A percentile compares a stretch with the other conserved stretches of the same genome.
Evolutionary conservation across 2,113 vertebrate species (phyloP).

Genomic region (Elephantulus edwardii): DNA sequence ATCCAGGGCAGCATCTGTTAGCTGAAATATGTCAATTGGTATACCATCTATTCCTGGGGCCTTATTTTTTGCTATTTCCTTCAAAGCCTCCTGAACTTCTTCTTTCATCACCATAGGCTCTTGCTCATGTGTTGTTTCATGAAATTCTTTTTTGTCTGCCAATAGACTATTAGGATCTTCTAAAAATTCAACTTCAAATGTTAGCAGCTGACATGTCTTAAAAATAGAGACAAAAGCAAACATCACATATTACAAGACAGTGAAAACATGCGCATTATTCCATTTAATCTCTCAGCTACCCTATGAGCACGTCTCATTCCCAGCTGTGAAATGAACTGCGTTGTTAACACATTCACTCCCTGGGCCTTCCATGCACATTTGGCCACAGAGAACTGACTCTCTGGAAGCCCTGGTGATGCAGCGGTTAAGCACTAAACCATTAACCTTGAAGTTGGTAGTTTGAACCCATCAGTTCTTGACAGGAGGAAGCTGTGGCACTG

Average conservation of each 20-base stretch:
- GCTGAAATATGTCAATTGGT: no score
- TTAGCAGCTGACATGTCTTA: not conserved
- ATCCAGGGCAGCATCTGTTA: no score
- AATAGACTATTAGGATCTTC: no score
- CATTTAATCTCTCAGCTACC: not conserved
- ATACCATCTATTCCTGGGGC: no score
- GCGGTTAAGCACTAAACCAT: not conserved
- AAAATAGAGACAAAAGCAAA: not conserved
- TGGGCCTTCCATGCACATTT: not conserved
- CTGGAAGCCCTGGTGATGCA: not conserved
- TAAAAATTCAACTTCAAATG: no score
- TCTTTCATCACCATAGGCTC: no score
- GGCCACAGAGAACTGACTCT: not conserved
- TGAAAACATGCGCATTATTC: not conserved
- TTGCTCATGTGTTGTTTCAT: no score
- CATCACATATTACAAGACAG: fast-evolving
- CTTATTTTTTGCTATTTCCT: no score
- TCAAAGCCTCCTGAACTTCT: no score
- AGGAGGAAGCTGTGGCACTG: not conserved
- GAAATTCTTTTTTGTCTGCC: no score
- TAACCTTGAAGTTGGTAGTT: not conserved
- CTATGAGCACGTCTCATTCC: not conserved
- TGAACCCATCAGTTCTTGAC: not conserved
- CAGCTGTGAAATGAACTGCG: not conserved
- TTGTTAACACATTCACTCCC: not conserved